Evolutionary conservation across 1,140 invertebrate species (phyloP).

Genomic region (Zaprionus camerounensis): DNA sequence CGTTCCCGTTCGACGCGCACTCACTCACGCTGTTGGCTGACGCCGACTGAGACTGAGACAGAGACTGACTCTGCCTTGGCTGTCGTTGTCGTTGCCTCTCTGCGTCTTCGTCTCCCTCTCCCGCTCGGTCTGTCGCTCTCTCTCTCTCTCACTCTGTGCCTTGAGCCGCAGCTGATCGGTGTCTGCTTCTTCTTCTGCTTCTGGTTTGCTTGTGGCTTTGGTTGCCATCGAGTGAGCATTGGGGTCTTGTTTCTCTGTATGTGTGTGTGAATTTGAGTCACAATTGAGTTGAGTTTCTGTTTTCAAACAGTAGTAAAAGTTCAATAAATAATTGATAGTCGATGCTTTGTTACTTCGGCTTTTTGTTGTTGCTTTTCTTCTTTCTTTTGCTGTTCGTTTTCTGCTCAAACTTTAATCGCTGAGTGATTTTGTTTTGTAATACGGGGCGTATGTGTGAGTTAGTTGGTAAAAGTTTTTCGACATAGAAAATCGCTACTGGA

Average conservation of each 20-base stretch:
- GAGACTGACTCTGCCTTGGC: constrained; percentile 42
- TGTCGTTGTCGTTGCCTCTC: constrained; percentile 7
- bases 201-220: constrained; percentile 64
- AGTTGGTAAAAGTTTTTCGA: constrained; percentile 4
- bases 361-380: constrained; percentile 34
- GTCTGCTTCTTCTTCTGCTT: constrained; percentile 32
- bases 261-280: constrained; percentile 23
- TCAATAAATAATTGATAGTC: constrained; percentile 76
- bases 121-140: not conserved
- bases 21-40: constrained; percentile 64
- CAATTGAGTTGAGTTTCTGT: constrained; percentile 62
- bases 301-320: constrained; percentile 72
- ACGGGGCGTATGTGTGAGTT: constrained; percentile 35
- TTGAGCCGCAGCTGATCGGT: constrained; percentile 37
- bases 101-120: too few species aligned
- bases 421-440: constrained; percentile 65
- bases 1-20: constrained; percentile 59
- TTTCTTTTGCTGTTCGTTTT: not conserved
- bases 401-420: constrained; percentile 54
- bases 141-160: constrained; percentile 9
- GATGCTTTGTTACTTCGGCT: constrained; percentile 53
- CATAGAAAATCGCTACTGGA: not conserved
- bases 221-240: constrained; percentile 55
- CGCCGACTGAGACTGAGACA: constrained; percentile 72
- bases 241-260: constrained; percentile 14